Evolutionary conservation across 1,140 invertebrate genomes (phyloP), one percentile per base, ranked within the genome.

Genomic region (Diploscapter pachys): DNA sequence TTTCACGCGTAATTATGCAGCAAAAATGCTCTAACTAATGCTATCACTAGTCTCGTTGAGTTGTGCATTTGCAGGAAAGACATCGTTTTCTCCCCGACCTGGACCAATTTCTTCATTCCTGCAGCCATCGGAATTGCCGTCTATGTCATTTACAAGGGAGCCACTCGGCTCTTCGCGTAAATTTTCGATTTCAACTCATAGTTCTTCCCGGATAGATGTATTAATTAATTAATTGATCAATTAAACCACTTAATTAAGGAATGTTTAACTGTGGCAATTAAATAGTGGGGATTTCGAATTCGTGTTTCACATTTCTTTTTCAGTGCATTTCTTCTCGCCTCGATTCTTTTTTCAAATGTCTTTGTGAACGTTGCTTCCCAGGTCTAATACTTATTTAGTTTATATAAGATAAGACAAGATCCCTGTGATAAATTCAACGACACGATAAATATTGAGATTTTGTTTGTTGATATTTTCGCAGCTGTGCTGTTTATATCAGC

Each of bases 91-190:
- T 77, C 76, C 62, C 78, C 81, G 51, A 81, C 80, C 2, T 83
- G 81, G 83, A 77, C 85, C 52, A 84, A 84, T 61, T 85, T 84
- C 73, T 59, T 84, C 50, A 86, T 84, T 76, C 83, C 83, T n/a
- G 76, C 80, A 3, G 75, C 75, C 8, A 79, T 84, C 51, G 85
- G 85, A 5, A 31, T 81, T 4, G 53, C 79, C 3, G 78, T 84
- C n/a, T 84, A 79, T 61, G 63, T 73, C 31, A 50, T 73, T 4
- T 84, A 82, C 72, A 83, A 86, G 71, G 31, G 55, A 31, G 68
- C 54, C 31, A 6, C 31, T 3, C 61, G 52, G 50, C 11, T 52
- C 9, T 52, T 68, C 52, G n/a, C 11, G n/a, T 67, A 9, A 68
- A 56, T 54, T 67, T 67, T 4, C 59, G 51, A 49, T 5, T 2